A percentile compares a stretch with the other conserved stretches of the same genome.
Evolutionary conservation across 2,113 vertebrate genomes (phyloP).

Genomic region (Pelvicachromis taeniatus): DNA sequence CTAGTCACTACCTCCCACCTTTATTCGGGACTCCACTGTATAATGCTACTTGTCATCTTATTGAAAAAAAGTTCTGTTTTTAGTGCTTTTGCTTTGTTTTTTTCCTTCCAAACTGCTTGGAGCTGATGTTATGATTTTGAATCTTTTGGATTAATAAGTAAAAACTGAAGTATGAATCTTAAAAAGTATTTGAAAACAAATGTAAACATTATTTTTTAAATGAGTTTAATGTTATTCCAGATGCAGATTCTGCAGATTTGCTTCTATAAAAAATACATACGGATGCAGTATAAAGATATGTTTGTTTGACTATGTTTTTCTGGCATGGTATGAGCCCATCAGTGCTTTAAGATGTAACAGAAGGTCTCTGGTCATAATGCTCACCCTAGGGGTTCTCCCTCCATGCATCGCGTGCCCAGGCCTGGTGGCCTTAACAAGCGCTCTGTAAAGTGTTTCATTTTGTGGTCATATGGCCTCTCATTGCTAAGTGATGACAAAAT

Average conservation of each 20-base stretch:
- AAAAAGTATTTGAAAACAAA: not conserved
- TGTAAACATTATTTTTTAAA: not conserved
- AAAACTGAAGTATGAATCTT: not conserved
- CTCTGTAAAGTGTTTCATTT: conserved; percentile 75
- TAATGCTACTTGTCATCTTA: not conserved
- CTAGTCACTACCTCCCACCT: not conserved
- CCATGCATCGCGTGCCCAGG: conserved; percentile 91
- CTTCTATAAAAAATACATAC: not conserved
- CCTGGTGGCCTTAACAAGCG: conserved; percentile 83
- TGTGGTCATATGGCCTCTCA: conserved; percentile 78
- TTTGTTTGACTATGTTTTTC: not conserved
- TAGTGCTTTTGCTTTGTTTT: not conserved
- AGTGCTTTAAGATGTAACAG: not conserved
- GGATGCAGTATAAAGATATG: not conserved
- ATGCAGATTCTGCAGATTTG: not conserved
- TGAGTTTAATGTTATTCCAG: not conserved
- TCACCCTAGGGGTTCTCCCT: conserved; percentile 79
- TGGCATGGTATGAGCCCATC: not conserved
- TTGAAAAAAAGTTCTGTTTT: not conserved
- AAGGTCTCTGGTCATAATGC: conserved; percentile 21
- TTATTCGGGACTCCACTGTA: not conserved
- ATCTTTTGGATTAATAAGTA: not conserved
- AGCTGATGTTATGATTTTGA: not conserved
- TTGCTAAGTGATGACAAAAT: conserved; percentile 73
- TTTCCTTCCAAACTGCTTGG: not conserved